Evolutionary conservation across 1,140 invertebrate species (phyloP), one percentile per base, ranked within the genome.

Genomic region (Andrena cerasifolii): DNA sequence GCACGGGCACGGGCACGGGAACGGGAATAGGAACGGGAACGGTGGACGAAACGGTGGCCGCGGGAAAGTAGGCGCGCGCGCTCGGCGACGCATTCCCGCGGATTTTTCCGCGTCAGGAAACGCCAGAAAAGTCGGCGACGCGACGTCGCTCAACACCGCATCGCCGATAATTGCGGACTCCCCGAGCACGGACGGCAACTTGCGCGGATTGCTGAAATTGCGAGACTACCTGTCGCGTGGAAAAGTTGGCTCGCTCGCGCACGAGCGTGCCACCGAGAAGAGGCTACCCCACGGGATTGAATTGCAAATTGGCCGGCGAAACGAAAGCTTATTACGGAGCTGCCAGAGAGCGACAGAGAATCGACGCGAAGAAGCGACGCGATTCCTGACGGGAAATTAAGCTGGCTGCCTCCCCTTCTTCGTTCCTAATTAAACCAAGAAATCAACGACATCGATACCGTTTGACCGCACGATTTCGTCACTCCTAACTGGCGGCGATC

Each of bases 81-180:
- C 28, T 40, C 58, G 40, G 66, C 62, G 62, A 54, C 43, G 56
- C 81, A 84, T 85, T 85, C 79, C 63, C 47, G 21, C 21, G 6
- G 83, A 85, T 85, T 85, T 85, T 84, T 84, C 28, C 26, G 12
- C 53, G n/a, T 24, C 65, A 49, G 63, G 31, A 54, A 74, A 51
- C 36, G 53, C n/a, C 33, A 45, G 53, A 70, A 71, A 83, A 76
- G 78, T 83, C 58, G 40, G 47, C 28, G 62, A 31, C 51, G 31
- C 31, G 43, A 10, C 36, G 36, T 10, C 36, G 36, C 36, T n/a
- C 45, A 53, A 24, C 24, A 21, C 26, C 43, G 58, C n/a, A 12
- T 5, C 33, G 24, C 12, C 63, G 79, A n/a, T 68, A 62, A 82
- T 78, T 21, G 67, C 62, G 18, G 51, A 59, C 26, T 62, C 36